Percentiles rank a stretch among this genome's conserved stretches.
These are phyloP conservation scores for Pavo muticus DNA, from an alignment of 2,113 vertebrate genomes.

Conservation along the genomic window DNA sequence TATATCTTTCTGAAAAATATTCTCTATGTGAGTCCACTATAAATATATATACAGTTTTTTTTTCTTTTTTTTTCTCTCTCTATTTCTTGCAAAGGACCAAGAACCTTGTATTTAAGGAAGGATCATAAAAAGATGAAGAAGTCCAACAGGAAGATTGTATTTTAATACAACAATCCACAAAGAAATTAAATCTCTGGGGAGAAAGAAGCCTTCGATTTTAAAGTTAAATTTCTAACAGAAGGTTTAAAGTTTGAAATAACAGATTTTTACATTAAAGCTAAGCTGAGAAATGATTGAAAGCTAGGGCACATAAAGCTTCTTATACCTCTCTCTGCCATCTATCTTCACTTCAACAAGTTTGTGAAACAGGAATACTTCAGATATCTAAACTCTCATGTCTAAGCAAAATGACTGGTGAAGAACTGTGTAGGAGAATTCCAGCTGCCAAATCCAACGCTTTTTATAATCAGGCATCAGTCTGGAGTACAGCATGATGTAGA, in stretches of 20 bases:
- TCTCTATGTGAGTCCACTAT: neutral
- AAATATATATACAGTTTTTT: neutral
- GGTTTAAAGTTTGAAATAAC: slow-evolving; percentile 13
- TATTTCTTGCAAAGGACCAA: neutral
- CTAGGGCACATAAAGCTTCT: neutral
- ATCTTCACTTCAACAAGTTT: neutral
- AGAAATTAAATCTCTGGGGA: slow-evolving; percentile 12
- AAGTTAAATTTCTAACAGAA: slow-evolving; percentile 20
- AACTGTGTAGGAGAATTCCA: neutral
- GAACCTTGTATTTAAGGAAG: neutral
- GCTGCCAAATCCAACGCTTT: neutral
- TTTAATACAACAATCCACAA: slow-evolving; percentile 17
- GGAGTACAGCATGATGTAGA: neutral
- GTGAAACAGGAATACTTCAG: neutral
- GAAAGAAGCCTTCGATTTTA: slow-evolving; percentile 34
- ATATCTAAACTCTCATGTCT: neutral
- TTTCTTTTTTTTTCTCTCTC: neutral
- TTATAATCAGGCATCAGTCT: neutral
- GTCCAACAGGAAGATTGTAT: neutral
- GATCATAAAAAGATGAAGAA: neutral
- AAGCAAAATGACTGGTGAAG: neutral
- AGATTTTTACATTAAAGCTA: slow-evolving; percentile 33
- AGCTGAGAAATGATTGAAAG: slow-evolving; percentile 9
- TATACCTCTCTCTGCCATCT: neutral
- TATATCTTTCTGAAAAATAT: neutral